phyloP scores from a whole-genome alignment of 2,888 invertebrate species.

The Hypolimnas misippus region DNA sequence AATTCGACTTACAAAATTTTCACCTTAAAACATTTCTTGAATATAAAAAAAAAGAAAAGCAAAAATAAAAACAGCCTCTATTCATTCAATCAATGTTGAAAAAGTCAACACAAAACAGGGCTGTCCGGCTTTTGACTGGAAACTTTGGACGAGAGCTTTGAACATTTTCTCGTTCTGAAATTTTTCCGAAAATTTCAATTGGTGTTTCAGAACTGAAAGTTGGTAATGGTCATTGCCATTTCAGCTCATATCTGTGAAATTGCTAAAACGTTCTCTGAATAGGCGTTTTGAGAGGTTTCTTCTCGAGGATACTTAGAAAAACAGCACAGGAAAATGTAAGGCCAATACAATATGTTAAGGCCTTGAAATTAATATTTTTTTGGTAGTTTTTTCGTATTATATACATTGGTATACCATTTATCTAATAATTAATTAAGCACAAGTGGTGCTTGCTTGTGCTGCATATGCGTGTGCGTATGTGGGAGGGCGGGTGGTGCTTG shows the following conservation, averaged over 20 bases:
- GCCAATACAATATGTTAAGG: too few species aligned
- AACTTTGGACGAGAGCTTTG: constrained; percentile 7
- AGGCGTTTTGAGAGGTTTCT: neutral
- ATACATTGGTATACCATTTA: too few species aligned
- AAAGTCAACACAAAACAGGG: constrained; percentile 16
- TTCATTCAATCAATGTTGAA: constrained; percentile 14
- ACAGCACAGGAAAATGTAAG: too few species aligned
- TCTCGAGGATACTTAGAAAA: neutral
- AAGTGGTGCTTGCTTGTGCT: too few species aligned
- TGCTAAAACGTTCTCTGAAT: neutral
- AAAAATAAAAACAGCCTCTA: neutral
- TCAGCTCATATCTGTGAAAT: neutral
- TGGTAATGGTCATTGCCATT: neutral
- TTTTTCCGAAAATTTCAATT: constrained; percentile 7
- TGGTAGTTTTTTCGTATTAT: too few species aligned
- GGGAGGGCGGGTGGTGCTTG: too few species aligned
- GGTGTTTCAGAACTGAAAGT: neutral
- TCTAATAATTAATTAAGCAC: too few species aligned
- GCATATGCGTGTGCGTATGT: too few species aligned
- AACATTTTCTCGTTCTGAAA: neutral
- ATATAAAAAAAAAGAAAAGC: neutral
- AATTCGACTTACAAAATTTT: neutral
- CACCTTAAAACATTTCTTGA: neutral
- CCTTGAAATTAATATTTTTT: too few species aligned
- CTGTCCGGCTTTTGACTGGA: neutral